Conservation (phyloP, 1,140 invertebrate species). For the Alviniconcha marisindica region DNA sequence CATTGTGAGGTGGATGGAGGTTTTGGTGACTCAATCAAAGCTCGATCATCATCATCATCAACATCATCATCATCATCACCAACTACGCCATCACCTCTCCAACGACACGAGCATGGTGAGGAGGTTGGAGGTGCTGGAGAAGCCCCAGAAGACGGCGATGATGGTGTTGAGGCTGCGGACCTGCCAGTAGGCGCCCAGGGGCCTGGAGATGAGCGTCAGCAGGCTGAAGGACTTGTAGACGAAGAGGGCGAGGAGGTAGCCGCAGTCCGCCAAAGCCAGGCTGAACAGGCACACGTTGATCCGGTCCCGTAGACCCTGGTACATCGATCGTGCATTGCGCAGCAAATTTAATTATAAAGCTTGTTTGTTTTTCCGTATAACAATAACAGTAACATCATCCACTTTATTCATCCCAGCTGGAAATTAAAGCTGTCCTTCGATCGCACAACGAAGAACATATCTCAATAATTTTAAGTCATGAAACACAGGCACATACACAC, state of each 20-base stretch:
- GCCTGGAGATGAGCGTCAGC: not conserved
- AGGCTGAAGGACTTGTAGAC: constrained; percentile 27
- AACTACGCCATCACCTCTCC: constrained; percentile 7
- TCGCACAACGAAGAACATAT: too few relatives aligned
- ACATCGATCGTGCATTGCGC: not conserved
- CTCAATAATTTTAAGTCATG: too few relatives aligned
- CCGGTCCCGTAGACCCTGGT: constrained; percentile 27
- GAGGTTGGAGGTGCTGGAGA: constrained; percentile 14
- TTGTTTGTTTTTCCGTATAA: not conserved
- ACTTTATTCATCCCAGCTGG: too few relatives aligned
- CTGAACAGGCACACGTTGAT: constrained; percentile 38
- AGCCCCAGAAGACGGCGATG: constrained; percentile 25
- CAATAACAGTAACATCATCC: too few relatives aligned
- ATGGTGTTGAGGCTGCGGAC: constrained; percentile 29
- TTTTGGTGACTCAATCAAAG: too few relatives aligned
- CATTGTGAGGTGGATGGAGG: too few relatives aligned
- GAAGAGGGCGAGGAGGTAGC: constrained; percentile 14
- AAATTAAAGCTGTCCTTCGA: too few relatives aligned
- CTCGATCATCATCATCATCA: too few relatives aligned
- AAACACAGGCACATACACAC: too few relatives aligned
- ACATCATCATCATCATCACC: too few relatives aligned
- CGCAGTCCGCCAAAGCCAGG: constrained; percentile 19
- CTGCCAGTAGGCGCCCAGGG: constrained; percentile 19
- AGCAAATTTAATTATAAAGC: not conserved
- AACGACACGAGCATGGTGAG: constrained; percentile 18